These are phyloP conservation scores for Pocillopora grandis DNA, from an alignment of 92 coral and sea anemone species.

Conservation along the genomic window DNA sequence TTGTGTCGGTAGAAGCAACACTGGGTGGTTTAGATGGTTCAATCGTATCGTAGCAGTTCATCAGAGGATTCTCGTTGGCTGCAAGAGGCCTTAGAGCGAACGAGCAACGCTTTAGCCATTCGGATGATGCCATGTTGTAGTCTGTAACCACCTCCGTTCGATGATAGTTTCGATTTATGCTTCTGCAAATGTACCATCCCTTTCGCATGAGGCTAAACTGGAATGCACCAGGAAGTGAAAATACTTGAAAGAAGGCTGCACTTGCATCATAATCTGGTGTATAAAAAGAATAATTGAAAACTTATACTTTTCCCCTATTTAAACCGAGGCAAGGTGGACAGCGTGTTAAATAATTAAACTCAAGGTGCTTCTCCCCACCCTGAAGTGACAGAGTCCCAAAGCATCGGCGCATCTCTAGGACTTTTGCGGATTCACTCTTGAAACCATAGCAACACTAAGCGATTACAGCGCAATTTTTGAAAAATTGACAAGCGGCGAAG, in stretches of 20 bases:
- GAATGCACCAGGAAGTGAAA: slow-evolving; percentile 69
- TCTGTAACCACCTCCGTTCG: slow-evolving; percentile 57
- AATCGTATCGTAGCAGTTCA: slow-evolving; percentile 50
- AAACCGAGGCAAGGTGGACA: not conserved
- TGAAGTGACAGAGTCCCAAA: too few relatives aligned
- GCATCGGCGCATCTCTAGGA: too few relatives aligned
- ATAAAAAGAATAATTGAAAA: not conserved
- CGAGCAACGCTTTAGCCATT: slow-evolving; percentile 67
- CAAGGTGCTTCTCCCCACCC: too few relatives aligned
- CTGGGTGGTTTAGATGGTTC: slow-evolving; percentile 25
- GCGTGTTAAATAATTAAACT: too few relatives aligned
- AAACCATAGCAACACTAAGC: too few relatives aligned
- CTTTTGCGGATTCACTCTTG: too few relatives aligned
- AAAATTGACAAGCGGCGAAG: too few relatives aligned
- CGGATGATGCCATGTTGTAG: slow-evolving; percentile 51
- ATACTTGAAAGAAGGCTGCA: slow-evolving; percentile 46
- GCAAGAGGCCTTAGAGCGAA: slow-evolving; percentile 54
- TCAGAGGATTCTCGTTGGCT: slow-evolving; percentile 26
- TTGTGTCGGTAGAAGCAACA: slow-evolving; percentile 11
- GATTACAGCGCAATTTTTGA: too few relatives aligned
- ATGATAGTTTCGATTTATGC: slow-evolving; percentile 45
- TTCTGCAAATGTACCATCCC: slow-evolving; percentile 74
- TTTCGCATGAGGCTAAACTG: slow-evolving; percentile 61
- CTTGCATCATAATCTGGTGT: slow-evolving; percentile 57
- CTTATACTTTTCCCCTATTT: too few relatives aligned